Evolutionary conservation across 2,113 vertebrate species (phyloP).

Genomic region (Spea bombifrons): DNA sequence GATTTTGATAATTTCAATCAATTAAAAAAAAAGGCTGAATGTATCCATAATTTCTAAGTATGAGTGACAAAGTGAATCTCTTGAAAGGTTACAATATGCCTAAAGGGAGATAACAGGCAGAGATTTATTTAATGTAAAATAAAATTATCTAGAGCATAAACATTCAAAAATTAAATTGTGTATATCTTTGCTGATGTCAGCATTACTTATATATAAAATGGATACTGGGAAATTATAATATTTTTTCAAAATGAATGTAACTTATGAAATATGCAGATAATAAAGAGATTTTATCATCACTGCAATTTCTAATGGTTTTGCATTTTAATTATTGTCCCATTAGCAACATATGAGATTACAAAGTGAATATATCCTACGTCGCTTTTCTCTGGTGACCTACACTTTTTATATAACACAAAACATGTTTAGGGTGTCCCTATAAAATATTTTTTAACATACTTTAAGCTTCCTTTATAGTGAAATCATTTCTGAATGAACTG

Average conservation of each 20-base stretch:
- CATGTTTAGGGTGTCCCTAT: neutral
- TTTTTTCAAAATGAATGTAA: conserved; percentile 70
- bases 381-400: conserved; percentile 31
- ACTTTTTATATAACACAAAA: conserved; percentile 41
- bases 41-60: conserved; percentile 42
- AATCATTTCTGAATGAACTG: no score
- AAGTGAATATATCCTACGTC: neutral
- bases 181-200: conserved; percentile 55
- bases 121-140: conserved; percentile 50
- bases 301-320: conserved; percentile 53
- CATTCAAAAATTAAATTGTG: conserved; percentile 49
- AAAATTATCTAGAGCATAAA: conserved; percentile 44
- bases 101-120: conserved; percentile 24
- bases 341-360: conserved; percentile 8
- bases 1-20: conserved; percentile 38
- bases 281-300: conserved; percentile 70
- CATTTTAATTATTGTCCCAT: conserved; percentile 34
- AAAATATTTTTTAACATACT: no score
- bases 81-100: conserved; percentile 11
- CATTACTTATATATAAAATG: conserved; percentile 55
- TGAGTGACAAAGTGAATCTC: conserved; percentile 40
- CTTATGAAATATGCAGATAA: conserved; percentile 65
- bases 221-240: conserved; percentile 58
- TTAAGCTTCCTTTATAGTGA: no score
- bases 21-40: conserved; percentile 47